phyloP scores from a whole-genome alignment of 2,113 vertebrate species.

The Hassar affinis region DNA sequence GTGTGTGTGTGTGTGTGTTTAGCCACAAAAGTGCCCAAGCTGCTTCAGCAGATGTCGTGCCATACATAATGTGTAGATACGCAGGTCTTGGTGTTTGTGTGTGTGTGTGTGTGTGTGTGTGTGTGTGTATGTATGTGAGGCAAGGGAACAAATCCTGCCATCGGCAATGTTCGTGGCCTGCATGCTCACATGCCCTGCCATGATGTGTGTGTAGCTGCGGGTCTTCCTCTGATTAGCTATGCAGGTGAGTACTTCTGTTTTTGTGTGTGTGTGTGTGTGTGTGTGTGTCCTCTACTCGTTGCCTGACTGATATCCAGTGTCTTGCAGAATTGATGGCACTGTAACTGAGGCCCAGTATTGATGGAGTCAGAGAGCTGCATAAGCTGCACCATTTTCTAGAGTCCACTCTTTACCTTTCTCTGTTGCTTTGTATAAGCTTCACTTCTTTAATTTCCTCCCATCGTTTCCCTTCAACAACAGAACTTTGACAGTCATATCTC shows the following conservation, averaged over 20 bases:
- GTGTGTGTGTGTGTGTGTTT: not conserved
- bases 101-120: conserved; percentile 15
- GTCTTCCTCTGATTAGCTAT: conserved; percentile 11
- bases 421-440: not conserved
- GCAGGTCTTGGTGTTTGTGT: not conserved
- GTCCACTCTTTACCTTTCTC: not conserved
- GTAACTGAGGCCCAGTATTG: conserved; percentile 14
- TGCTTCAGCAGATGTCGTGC: not conserved
- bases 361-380: conserved; percentile 17
- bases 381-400: conserved; percentile 5
- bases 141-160: conserved; percentile 21
- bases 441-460: not conserved
- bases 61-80: not conserved
- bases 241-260: not conserved
- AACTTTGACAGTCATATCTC: not conserved
- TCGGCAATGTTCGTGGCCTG: conserved; percentile 8
- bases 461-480: not conserved
- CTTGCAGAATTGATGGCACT: conserved; percentile 12
- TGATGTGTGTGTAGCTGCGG: conserved; percentile 15
- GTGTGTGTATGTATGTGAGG: not conserved
- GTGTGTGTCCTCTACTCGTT: not conserved
- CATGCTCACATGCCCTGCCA: conserved; percentile 15
- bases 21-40: not conserved
- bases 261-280: conserved; percentile 1
- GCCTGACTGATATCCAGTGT: not conserved